phyloP scores from a whole-genome alignment of 1,140 invertebrate genomes.

The Solenopsis fugax region DNA sequence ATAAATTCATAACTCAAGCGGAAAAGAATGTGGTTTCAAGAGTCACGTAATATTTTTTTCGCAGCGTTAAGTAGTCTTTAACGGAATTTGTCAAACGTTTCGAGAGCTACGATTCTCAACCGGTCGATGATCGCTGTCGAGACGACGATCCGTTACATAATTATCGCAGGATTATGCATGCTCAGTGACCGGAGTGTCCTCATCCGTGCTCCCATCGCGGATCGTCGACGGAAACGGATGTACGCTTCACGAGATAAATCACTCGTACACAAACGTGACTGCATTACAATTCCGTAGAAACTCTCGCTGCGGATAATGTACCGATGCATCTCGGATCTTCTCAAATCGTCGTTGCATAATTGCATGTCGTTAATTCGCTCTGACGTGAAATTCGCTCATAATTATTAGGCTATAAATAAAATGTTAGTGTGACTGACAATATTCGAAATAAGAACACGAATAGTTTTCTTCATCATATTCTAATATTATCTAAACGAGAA shows the following conservation, averaged over 20 bases:
- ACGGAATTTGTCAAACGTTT: neutral
- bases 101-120: neutral
- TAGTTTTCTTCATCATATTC: neutral
- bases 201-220: constrained; percentile 47
- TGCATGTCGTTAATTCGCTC: neutral
- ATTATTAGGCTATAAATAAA: too few relatives aligned
- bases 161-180: constrained; percentile 76
- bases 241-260: constrained; percentile 80
- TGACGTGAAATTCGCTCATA: neutral
- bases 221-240: constrained; percentile 84
- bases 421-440: too few relatives aligned
- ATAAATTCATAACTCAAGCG: neutral
- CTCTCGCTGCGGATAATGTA: neutral
- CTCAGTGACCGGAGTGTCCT: constrained; percentile 85
- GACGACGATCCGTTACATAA: constrained; percentile 73
- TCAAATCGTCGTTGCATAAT: neutral
- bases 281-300: neutral
- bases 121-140: constrained; percentile 20
- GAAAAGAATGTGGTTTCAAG: neutral
- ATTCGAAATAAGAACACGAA: neutral
- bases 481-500: neutral
- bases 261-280: constrained; percentile 58
- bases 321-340: neutral
- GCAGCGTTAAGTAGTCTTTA: neutral
- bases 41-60: neutral